These are phyloP conservation scores for Galeruca laticollis DNA, from an alignment of 2,888 invertebrate species.

Conservation along the genomic window DNA sequence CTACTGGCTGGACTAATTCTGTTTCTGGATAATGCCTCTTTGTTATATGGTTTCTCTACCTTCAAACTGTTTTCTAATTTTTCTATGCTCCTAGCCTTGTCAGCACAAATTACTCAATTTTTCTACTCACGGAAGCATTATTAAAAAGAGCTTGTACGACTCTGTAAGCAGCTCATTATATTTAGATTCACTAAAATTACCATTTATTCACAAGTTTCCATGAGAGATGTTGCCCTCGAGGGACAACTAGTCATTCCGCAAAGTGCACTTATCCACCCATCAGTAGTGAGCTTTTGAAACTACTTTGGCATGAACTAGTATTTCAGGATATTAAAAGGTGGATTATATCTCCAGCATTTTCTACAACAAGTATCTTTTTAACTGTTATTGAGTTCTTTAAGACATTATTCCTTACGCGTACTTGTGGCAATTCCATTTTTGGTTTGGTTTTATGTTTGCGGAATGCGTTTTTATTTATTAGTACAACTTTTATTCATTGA, in stretches of 20 bases:
- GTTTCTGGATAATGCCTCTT: too few relatives aligned
- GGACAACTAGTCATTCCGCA: constrained; percentile 25
- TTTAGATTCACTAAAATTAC: constrained; percentile 34
- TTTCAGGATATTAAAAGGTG: constrained; percentile 31
- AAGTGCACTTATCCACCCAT: constrained; percentile 31
- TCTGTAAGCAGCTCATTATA: constrained; percentile 17
- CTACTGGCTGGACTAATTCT: too few relatives aligned
- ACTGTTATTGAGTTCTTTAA: constrained; percentile 53
- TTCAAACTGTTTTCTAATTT: too few relatives aligned
- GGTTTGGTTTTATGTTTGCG: constrained; percentile 45
- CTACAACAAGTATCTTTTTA: constrained; percentile 41
- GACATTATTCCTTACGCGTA: constrained; percentile 52
- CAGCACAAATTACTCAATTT: not conserved
- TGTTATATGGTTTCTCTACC: too few relatives aligned
- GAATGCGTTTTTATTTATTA: constrained; percentile 44
- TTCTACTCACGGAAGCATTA: not conserved
- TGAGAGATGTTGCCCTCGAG: constrained; percentile 19
- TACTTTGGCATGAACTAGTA: constrained; percentile 37
- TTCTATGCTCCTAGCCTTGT: too few relatives aligned
- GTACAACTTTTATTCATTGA: constrained; percentile 3
- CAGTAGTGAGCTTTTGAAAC: constrained; percentile 32
- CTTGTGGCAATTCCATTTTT: constrained; percentile 40
- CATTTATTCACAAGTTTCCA: constrained; percentile 29
- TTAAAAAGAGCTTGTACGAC: not conserved
- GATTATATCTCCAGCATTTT: constrained; percentile 38